These are phyloP conservation scores for Rhombomys opimus DNA, from an alignment of 2,113 vertebrate genomes.

Conservation along the genomic window DNA sequence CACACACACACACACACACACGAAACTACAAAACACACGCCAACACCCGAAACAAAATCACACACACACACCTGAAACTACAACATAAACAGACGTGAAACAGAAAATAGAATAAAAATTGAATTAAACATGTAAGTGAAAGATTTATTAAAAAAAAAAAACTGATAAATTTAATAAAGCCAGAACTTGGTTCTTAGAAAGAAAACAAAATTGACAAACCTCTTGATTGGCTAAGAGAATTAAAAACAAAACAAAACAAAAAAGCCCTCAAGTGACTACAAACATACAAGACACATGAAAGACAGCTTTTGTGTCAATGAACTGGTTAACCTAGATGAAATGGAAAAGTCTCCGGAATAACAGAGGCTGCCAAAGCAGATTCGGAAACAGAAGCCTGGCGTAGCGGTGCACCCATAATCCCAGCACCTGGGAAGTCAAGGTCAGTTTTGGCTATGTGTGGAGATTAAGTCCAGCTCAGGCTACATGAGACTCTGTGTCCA, in stretches of 20 bases:
- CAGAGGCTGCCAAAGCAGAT: neutral
- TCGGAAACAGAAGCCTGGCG: neutral
- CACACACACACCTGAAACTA: neutral
- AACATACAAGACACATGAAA: neutral
- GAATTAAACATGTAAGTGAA: neutral
- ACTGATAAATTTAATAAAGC: neutral
- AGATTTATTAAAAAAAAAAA: neutral
- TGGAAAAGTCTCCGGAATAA: neutral
- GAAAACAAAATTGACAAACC: neutral
- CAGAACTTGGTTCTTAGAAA: neutral
- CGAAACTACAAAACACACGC: no score
- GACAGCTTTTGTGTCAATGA: fast-evolving
- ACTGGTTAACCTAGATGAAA: neutral
- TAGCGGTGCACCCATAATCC: neutral
- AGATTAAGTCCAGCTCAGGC: neutral
- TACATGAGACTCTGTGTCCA: neutral
- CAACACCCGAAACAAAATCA: neutral
- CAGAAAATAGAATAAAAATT: neutral
- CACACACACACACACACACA: neutral
- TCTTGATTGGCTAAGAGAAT: neutral
- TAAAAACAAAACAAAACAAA: neutral
- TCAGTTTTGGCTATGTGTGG: no score
- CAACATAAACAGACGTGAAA: neutral
- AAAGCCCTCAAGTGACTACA: neutral
- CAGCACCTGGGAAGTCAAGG: neutral